Evolutionary conservation across 1,140 invertebrate genomes (phyloP).

Genomic region (Drosophila santomea): DNA sequence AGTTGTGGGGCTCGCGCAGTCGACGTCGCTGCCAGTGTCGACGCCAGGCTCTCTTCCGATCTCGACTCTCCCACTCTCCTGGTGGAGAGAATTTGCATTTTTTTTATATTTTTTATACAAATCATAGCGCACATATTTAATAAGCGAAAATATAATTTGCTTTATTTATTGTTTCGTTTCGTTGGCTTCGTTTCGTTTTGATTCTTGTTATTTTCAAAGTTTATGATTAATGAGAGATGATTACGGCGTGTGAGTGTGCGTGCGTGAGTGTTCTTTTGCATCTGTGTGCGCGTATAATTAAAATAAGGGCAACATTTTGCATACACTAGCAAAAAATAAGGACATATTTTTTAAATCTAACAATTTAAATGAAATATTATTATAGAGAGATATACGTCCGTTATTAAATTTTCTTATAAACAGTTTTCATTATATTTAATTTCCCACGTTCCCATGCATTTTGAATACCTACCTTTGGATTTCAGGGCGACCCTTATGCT

Average conservation of each 20-base stretch:
- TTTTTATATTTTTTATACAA: slow-evolving; percentile 38
- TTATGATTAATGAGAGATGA: slow-evolving; percentile 79
- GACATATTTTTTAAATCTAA: too few relatives aligned
- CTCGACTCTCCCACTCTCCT: background rate
- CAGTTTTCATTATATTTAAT: too few relatives aligned
- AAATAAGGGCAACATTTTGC: slow-evolving; percentile 32
- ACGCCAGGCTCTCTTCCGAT: slow-evolving; percentile 16
- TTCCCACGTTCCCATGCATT: too few relatives aligned
- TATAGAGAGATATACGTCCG: too few relatives aligned
- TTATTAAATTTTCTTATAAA: too few relatives aligned
- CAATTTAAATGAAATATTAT: too few relatives aligned
- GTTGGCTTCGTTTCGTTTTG: slow-evolving; percentile 31
- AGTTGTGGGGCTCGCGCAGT: slow-evolving; percentile 55
- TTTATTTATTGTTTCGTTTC: slow-evolving; percentile 51
- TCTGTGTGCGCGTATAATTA: slow-evolving; percentile 48
- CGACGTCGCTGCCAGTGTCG: slow-evolving; percentile 6
- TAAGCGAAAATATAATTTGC: slow-evolving; percentile 67
- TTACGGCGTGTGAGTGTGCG: slow-evolving; percentile 45
- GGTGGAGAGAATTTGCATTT: slow-evolving; percentile 6
- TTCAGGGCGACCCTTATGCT: background rate
- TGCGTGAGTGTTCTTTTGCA: slow-evolving; percentile 8
- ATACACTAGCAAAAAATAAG: background rate
- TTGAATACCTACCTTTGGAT: background rate
- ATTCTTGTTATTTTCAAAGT: slow-evolving; percentile 60
- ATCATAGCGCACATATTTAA: slow-evolving; percentile 59